These are phyloP conservation scores for Drosophila yakuba DNA, from an alignment of 1,140 invertebrate genomes.

Conservation along the genomic window DNA sequence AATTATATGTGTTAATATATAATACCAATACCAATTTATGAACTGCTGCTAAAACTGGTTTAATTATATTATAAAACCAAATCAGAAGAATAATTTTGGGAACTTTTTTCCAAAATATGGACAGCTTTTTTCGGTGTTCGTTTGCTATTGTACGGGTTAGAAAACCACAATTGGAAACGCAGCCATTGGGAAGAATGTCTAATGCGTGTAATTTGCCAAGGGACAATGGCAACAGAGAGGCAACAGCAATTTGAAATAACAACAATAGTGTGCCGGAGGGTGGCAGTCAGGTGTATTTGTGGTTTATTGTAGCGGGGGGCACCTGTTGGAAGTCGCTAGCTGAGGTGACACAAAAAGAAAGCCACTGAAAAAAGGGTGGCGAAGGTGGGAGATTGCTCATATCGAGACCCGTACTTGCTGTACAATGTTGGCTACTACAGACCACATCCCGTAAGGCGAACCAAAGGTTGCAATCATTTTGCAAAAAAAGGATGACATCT, in stretches of 20 bases:
- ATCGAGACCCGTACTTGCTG: constrained; percentile 58
- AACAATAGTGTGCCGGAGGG: constrained; percentile 39
- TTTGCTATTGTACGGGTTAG: constrained; percentile 51
- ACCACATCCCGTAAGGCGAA: background rate
- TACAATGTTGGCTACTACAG: constrained; percentile 16
- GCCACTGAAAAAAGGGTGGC: constrained; percentile 47
- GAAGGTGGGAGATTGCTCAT: constrained; percentile 24
- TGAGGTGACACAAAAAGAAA: constrained; percentile 79
- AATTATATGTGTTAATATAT: too few relatives aligned
- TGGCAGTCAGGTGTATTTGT: constrained; percentile 26
- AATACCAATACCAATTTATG: too few relatives aligned
- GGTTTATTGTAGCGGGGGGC: constrained; percentile 26
- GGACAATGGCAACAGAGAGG: constrained; percentile 29
- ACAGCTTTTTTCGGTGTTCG: constrained; percentile 10
- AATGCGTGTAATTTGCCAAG: constrained; percentile 74
- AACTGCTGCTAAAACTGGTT: too few relatives aligned
- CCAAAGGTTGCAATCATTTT: too few relatives aligned
- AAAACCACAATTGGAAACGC: constrained; percentile 55
- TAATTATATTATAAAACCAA: too few relatives aligned
- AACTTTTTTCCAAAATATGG: background rate
- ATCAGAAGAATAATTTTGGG: too few relatives aligned
- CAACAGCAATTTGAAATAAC: constrained; percentile 12
- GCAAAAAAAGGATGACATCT: too few relatives aligned
- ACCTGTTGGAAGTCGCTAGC: constrained; percentile 69
- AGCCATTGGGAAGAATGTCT: constrained; percentile 58